Percentiles rank a stretch among this genome's conserved stretches.
These are phyloP conservation scores for Platorchestia sp. DNA, from an alignment of 1,140 invertebrate genomes.

Conservation along the genomic window DNA sequence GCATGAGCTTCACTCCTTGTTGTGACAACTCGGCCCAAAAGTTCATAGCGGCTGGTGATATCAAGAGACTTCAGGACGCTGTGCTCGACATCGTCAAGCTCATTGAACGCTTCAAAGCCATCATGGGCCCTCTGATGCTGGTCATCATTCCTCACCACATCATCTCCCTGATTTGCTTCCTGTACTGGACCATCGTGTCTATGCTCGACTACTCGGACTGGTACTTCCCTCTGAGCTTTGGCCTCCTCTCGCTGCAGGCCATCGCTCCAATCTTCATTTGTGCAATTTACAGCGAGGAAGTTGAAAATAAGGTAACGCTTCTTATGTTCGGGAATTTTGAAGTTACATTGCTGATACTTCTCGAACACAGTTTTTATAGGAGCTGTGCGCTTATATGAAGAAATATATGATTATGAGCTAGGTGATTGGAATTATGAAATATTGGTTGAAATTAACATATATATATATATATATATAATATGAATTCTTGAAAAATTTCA, in stretches of 20 bases:
- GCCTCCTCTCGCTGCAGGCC: slow-evolving; percentile 66
- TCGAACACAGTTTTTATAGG: too few relatives aligned
- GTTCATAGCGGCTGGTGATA: slow-evolving; percentile 65
- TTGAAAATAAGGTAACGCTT: slow-evolving; percentile 62
- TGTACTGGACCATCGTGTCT: slow-evolving; percentile 67
- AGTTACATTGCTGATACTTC: too few relatives aligned
- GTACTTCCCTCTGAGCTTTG: slow-evolving; percentile 67
- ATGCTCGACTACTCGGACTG: slow-evolving; percentile 67
- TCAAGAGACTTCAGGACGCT: slow-evolving; percentile 65
- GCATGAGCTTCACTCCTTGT: slow-evolving; percentile 62
- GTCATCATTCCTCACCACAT: slow-evolving; percentile 67
- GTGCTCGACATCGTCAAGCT: slow-evolving; percentile 64
- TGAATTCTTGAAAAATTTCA: too few relatives aligned
- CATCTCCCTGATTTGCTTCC: slow-evolving; percentile 67
- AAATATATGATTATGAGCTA: too few relatives aligned
- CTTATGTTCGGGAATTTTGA: too few relatives aligned
- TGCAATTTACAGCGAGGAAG: slow-evolving; percentile 66
- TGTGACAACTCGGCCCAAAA: slow-evolving; percentile 64
- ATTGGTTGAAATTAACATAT: too few relatives aligned
- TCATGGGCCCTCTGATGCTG: slow-evolving; percentile 67
- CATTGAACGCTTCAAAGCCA: slow-evolving; percentile 64
- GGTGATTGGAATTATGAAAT: too few relatives aligned
- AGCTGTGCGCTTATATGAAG: too few relatives aligned
- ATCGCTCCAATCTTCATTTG: slow-evolving; percentile 66
- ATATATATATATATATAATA: too few relatives aligned